phyloP scores from a whole-genome alignment of 2,888 invertebrate species.

The Torymus aiolomorphi region DNA sequence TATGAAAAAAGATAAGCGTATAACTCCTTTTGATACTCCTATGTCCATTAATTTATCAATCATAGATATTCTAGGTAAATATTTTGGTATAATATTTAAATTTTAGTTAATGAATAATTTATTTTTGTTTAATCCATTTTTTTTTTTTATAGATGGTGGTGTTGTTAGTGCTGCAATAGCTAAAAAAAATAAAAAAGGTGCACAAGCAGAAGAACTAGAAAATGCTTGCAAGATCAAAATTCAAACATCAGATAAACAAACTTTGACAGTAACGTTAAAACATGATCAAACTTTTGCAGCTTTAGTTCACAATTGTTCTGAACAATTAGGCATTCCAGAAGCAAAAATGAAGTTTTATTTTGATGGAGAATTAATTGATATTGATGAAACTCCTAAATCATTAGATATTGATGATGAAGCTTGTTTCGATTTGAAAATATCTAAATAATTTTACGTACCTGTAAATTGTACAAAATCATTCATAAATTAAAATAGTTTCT shows the following conservation, averaged over 20 bases:
- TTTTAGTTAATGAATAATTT: neutral
- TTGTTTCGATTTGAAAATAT: slow-evolving; percentile 67
- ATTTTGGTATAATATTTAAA: neutral
- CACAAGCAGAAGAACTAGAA: slow-evolving; percentile 25
- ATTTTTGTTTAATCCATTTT: slow-evolving; percentile 1
- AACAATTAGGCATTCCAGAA: slow-evolving; percentile 62
- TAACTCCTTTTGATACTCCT: slow-evolving; percentile 67
- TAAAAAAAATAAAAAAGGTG: slow-evolving; percentile 37
- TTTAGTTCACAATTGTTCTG: slow-evolving; percentile 63
- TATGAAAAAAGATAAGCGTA: slow-evolving; percentile 62
- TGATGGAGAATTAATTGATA: slow-evolving; percentile 67
- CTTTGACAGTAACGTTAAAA: slow-evolving; percentile 61
- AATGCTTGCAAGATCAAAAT: slow-evolving; percentile 67
- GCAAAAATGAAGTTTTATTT: slow-evolving; percentile 68
- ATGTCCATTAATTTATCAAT: slow-evolving; percentile 66
- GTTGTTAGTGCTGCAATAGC: slow-evolving; percentile 60
- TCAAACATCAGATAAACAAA: slow-evolving; percentile 65
- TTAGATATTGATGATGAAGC: slow-evolving; percentile 70
- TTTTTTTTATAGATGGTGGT: slow-evolving; percentile 65
- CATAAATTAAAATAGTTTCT: no score
- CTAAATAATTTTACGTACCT: slow-evolving; percentile 26
- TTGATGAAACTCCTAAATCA: slow-evolving; percentile 67
- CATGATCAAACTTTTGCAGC: slow-evolving; percentile 62
- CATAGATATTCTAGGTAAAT: slow-evolving; percentile 69
- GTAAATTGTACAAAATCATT: no score